Conservation (phyloP, 2,888 invertebrate genomes). For the Yponomeuta malinellus region DNA sequence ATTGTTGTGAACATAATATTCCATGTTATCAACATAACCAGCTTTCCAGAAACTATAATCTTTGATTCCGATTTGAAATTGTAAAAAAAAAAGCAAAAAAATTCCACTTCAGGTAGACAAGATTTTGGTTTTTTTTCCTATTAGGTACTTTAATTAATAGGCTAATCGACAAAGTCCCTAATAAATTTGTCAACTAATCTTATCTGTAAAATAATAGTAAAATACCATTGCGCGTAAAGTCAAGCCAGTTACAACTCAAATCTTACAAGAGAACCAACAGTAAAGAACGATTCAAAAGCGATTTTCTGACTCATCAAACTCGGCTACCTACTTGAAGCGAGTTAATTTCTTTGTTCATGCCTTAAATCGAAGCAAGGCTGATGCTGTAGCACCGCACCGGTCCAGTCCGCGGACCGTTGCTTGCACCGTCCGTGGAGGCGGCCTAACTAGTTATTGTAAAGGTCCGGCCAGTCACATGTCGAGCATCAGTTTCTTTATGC, state of each 20-base stretch:
- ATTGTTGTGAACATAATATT: neutral
- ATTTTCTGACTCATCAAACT: neutral
- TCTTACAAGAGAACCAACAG: neutral
- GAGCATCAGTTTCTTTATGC: neutral
- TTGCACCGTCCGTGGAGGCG: neutral
- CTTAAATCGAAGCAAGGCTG: conserved; percentile 21
- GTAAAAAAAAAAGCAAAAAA: neutral
- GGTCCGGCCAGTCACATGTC: neutral
- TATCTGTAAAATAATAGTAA: too few relatives aligned
- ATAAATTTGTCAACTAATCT: too few relatives aligned
- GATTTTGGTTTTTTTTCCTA: too few relatives aligned
- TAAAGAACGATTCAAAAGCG: neutral
- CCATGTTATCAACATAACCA: neutral
- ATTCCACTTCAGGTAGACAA: neutral
- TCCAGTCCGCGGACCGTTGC: conserved; percentile 9
- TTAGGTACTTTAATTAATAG: too few relatives aligned
- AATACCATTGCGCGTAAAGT: neutral
- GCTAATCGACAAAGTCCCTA: too few relatives aligned
- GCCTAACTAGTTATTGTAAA: conserved; percentile 3
- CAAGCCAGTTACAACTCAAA: neutral
- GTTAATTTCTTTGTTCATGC: conserved; percentile 29
- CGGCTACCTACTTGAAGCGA: neutral
- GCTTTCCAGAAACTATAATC: neutral
- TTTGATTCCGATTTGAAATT: neutral
- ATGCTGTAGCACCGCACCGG: too few relatives aligned